Percentiles rank a stretch among this genome's conserved stretches.
These are phyloP conservation scores for Spatula versicolor DNA, from an alignment of 2,797 vertebrate species.

Conservation along the genomic window DNA sequence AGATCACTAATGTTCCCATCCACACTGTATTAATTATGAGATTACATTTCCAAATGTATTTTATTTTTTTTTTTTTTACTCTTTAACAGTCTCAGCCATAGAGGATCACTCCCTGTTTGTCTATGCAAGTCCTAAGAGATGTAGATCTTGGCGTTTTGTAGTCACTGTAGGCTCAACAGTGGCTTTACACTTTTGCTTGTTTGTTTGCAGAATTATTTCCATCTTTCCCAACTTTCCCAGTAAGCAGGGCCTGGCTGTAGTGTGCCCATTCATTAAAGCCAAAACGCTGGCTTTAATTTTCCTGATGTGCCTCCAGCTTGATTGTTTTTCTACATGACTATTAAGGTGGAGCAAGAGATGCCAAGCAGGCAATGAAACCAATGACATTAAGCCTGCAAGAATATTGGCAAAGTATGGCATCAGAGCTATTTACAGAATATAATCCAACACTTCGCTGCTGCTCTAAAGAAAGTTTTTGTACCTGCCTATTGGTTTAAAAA, in stretches of 20 bases:
- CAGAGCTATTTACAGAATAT: not conserved
- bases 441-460: not conserved
- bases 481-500: not conserved
- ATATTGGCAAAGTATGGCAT: not conserved
- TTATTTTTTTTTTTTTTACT: not conserved
- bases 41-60: not conserved
- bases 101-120: not conserved
- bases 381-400: not conserved
- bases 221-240: not conserved
- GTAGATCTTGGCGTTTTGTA: not conserved
- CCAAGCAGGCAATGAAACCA: not conserved
- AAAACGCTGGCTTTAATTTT: conserved; percentile 43
- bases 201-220: not conserved
- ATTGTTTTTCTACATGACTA: not conserved
- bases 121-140: not conserved
- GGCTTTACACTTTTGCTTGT: not conserved
- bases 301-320: conserved; percentile 43
- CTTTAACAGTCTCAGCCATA: not conserved
- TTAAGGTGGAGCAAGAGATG: not conserved
- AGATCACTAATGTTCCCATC: not conserved
- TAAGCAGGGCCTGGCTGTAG: not conserved
- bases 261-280: not conserved
- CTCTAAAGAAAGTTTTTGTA: not conserved
- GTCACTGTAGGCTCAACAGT: not conserved
- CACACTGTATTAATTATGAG: not conserved